Evolutionary conservation across 2,113 vertebrate species (phyloP).

Genomic region (Theristicus caerulescens): DNA sequence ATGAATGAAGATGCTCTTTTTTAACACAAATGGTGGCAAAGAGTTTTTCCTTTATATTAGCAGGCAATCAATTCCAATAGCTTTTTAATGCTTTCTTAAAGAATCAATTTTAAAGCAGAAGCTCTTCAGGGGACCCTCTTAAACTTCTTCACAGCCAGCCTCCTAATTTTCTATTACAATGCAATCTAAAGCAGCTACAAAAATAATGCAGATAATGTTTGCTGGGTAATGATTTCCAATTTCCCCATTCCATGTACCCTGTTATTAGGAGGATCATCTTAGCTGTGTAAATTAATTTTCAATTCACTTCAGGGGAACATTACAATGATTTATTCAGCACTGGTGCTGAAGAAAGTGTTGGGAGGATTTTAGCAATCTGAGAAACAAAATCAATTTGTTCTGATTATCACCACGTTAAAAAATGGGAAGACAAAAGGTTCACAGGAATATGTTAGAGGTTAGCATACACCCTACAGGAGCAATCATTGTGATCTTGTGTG

Average conservation of each 20-base stretch:
- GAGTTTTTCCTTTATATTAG: constrained; percentile 86
- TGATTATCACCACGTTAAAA: constrained; percentile 70
- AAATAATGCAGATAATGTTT: constrained; percentile 93
- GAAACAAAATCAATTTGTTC: constrained; percentile 85
- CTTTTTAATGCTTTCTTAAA: constrained; percentile 87
- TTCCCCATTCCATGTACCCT: constrained; percentile 84
- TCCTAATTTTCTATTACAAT: constrained; percentile 85
- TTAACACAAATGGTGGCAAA: constrained; percentile 81
- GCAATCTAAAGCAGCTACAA: constrained; percentile 82
- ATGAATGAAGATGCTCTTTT: constrained; percentile 86
- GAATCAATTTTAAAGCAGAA: constrained; percentile 85
- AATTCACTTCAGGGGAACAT: constrained; percentile 90
- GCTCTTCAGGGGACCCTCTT: constrained; percentile 81
- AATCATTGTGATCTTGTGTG: neutral
- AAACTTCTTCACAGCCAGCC: constrained; percentile 79
- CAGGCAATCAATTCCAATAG: constrained; percentile 89
- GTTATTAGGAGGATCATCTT: constrained; percentile 89
- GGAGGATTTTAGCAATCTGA: constrained; percentile 80
- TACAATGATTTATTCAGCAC: constrained; percentile 87
- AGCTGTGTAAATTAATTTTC: constrained; percentile 91
- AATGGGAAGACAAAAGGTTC: constrained; percentile 1
- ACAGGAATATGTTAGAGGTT: neutral
- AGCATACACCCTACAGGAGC: neutral
- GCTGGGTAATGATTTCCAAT: constrained; percentile 92
- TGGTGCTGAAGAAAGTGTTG: constrained; percentile 76